These are phyloP conservation scores for Spodoptera litura DNA, from an alignment of 1,140 invertebrate genomes.

Conservation along the genomic window DNA sequence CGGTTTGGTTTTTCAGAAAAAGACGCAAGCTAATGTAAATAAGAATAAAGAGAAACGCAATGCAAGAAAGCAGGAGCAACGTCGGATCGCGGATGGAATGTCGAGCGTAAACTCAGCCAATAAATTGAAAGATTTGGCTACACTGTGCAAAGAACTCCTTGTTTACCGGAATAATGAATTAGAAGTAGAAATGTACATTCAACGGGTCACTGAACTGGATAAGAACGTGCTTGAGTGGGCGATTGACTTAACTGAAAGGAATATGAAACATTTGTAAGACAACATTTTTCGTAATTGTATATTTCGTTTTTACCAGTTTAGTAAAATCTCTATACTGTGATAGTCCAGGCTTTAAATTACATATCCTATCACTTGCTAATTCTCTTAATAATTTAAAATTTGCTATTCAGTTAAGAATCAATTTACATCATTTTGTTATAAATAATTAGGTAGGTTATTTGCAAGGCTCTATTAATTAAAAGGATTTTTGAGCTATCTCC, in stretches of 20 bases:
- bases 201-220: conserved; percentile 73
- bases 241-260: conserved; percentile 87
- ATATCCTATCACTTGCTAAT: no score
- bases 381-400: no score
- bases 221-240: conserved; percentile 84
- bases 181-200: conserved; percentile 78
- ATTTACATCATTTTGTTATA: no score
- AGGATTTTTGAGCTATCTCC: no score
- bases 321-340: no score
- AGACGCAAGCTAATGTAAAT: conserved; percentile 63
- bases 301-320: no score
- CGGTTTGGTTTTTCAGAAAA: conserved; percentile 70
- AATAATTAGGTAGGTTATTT: no score
- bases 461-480: no score
- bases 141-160: conserved; percentile 74
- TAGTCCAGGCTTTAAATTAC: no score
- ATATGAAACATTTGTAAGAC: conserved; percentile 87
- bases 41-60: conserved; percentile 81
- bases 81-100: conserved; percentile 81
- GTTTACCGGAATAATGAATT: conserved; percentile 70
- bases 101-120: conserved; percentile 74
- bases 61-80: conserved; percentile 77
- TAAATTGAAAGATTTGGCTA: conserved; percentile 70
- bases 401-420: no score
- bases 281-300: background rate